These are phyloP conservation scores for Protomyctophum bolini DNA, from an alignment of 2,113 vertebrate species.

Conservation along the genomic window DNA sequence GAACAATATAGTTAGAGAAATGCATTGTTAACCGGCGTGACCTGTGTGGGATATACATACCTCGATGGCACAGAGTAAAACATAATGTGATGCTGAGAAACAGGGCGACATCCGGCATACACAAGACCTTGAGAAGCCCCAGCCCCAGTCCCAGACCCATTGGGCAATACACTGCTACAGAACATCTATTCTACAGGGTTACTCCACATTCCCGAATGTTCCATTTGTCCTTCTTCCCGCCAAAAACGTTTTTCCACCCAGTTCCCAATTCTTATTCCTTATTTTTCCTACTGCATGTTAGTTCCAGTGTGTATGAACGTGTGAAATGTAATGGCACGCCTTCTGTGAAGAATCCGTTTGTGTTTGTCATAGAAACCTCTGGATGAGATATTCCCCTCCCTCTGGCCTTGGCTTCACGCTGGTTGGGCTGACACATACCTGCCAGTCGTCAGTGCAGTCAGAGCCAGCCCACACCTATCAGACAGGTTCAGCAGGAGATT, in stretches of 20 bases:
- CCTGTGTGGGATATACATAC: slow-evolving; percentile 48
- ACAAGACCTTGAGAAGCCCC: slow-evolving; percentile 57
- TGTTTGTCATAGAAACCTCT: not conserved
- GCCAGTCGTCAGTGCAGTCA: slow-evolving; percentile 21
- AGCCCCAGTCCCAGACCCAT: slow-evolving; percentile 64
- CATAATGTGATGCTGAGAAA: slow-evolving; percentile 59
- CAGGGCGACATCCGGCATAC: slow-evolving; percentile 53
- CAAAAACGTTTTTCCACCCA: not conserved
- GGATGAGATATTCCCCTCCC: slow-evolving; percentile 14
- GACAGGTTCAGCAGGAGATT: slow-evolving; percentile 64
- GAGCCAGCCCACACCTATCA: slow-evolving; percentile 55
- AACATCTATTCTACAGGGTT: slow-evolving; percentile 52
- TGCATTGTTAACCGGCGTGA: no score
- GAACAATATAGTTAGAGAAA: no score
- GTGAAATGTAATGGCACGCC: not conserved
- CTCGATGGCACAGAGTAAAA: slow-evolving; percentile 47
- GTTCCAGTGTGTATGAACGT: not conserved
- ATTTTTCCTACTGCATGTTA: not conserved
- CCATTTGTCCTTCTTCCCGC: not conserved
- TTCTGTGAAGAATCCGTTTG: not conserved
- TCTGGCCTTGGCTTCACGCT: slow-evolving; percentile 14
- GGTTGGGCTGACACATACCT: slow-evolving; percentile 31
- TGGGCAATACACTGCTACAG: slow-evolving; percentile 31
- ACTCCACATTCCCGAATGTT: slow-evolving; percentile 33
- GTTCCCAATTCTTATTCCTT: not conserved